A percentile compares a stretch with the other conserved stretches of the same genome.
phyloP scores from a whole-genome alignment of 2,113 vertebrate species.

The Cercopithecus mona region DNA sequence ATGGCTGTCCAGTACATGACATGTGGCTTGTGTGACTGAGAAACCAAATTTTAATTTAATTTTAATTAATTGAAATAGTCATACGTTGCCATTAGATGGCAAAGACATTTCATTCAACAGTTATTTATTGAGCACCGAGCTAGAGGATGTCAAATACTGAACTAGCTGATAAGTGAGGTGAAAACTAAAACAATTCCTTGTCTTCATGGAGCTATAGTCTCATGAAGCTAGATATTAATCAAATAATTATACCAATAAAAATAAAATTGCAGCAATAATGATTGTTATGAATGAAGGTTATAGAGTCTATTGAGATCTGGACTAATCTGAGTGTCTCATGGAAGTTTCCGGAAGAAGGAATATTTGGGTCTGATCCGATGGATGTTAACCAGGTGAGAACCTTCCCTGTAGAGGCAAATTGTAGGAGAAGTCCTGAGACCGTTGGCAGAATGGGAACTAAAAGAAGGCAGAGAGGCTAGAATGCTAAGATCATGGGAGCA shows the following conservation, averaged over 20 bases:
- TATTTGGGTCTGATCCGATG: neutral
- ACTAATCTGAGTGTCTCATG: neutral
- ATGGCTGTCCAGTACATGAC: neutral
- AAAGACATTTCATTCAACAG: neutral
- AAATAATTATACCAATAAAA: neutral
- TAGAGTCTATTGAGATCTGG: neutral
- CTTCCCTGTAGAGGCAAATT: neutral
- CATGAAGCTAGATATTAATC: neutral
- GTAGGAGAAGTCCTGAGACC: neutral
- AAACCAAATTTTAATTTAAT: neutral
- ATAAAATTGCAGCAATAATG: neutral
- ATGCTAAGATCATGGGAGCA: neutral
- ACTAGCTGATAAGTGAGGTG: neutral
- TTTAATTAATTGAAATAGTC: neutral
- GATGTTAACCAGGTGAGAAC: neutral
- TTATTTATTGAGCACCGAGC: neutral
- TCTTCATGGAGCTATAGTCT: neutral
- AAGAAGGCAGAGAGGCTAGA: neutral
- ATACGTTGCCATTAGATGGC: neutral
- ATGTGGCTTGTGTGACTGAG: neutral
- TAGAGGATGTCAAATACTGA: neutral
- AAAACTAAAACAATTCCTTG: neutral
- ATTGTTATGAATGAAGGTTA: neutral
- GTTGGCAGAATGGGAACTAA: neutral
- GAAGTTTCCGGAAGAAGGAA: neutral